phyloP scores from a whole-genome alignment of 2,888 invertebrate genomes.

The Eustalomyia histrio region DNA sequence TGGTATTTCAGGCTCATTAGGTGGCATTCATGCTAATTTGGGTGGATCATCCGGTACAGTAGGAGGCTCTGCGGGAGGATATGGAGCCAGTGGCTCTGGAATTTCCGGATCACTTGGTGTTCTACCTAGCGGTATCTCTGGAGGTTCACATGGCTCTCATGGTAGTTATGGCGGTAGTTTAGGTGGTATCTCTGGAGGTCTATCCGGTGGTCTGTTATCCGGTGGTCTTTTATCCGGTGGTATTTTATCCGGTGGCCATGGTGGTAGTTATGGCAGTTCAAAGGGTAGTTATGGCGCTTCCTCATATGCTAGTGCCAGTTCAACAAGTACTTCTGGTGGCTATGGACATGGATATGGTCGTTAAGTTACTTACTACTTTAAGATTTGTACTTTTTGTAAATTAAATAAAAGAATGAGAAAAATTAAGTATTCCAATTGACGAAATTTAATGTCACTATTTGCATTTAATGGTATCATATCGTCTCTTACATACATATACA shows the following conservation, averaged over 20 bases:
- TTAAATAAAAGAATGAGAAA: conserved; percentile 9
- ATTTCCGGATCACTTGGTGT: background rate
- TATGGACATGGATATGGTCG: conserved; percentile 23
- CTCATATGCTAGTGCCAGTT: conserved; percentile 4
- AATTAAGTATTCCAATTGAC: no score
- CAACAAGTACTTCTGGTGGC: conserved; percentile 8
- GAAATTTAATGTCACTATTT: no score
- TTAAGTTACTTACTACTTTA: background rate
- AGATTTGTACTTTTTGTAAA: conserved; percentile 11
- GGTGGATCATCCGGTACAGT: background rate
- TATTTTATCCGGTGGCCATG: background rate
- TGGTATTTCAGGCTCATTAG: background rate
- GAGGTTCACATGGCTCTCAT: conserved; percentile 32
- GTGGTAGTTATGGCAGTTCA: background rate
- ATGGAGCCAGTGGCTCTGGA: background rate
- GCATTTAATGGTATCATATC: no score
- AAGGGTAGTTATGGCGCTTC: background rate
- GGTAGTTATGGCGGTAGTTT: conserved; percentile 31
- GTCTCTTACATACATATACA: no score
- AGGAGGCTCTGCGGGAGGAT: conserved; percentile 4
- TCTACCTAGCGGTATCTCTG: conserved; percentile 3
- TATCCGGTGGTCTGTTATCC: background rate
- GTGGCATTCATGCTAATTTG: background rate
- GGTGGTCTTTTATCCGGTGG: background rate
- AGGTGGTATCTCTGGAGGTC: background rate